Evolutionary conservation across 2,113 vertebrate species (phyloP), one percentile per base, ranked within the genome.

Genomic region (Crotophaga sulcirostris): DNA sequence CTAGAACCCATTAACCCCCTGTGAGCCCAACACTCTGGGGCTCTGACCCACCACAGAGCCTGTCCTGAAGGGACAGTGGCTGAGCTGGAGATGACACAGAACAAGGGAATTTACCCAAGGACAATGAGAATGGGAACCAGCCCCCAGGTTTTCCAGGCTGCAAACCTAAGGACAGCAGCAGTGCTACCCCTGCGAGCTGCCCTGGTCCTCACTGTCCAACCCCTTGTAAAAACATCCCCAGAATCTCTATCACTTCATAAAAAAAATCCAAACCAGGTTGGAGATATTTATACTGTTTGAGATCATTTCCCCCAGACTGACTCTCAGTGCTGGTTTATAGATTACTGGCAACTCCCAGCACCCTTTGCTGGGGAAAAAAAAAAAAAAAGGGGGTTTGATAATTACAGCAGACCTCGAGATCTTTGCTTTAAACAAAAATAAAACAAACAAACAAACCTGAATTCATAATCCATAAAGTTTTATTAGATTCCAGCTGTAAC

Each of bases 291-390:
- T n/a, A 9, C 79, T 4, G 11, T 40, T 90, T 87, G 94, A 91
- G 87, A 55, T 88, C 78, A 95, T 67, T 91, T 93, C 84, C 87
- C 58, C 79, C 23, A 84, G 74, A 26, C 83, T 68, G 82, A 47
- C 31, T 59, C 74, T 76, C 83, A 51, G 21, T 77, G 49, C 94
- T 88, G 91, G 4, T 85, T 95, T 95, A 67, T 42, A 89, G 52
- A 89, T 91, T 93, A 82, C 94, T 93, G 94, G 94, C 88, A 93
- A 10, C 45, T 49, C 56, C 73, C 87, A 21, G 78, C 68, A 54
- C 73, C 68, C 33, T 87, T 80, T 95, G 87, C 83, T 87, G 87
- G 75, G 84, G 56, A 80, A 60, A 31, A 44, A 45, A 45, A 80
- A 60, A 31, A 44, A 16, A 16, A 16, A 45, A 8, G 21, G 28